Base-by-base conservation (phyloP, 2,888 invertebrate genomes). In the Lamellibrachia columna region DNA sequence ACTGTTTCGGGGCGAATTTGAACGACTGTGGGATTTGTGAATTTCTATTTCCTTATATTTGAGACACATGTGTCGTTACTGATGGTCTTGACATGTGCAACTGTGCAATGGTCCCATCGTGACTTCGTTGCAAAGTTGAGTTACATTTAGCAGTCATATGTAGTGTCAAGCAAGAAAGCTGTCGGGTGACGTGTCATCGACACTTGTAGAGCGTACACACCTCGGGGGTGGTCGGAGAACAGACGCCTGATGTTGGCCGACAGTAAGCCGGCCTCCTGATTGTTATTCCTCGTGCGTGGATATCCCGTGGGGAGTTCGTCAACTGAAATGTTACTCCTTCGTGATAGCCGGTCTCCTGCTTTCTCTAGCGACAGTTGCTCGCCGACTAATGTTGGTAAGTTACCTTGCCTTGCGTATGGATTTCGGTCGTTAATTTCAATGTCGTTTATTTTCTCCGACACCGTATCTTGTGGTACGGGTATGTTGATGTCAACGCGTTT, bases 331-430 rank as follows among this genome's bases (percentile, higher is more conserved):
- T 75, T 75, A 22, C 75, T n/a, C 75, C n/a, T 15, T 75, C 75
- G 22, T 3, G 22, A 75, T 75, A 75, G 75, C 75, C 22, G 75
- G 22, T 75, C n/a, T 75, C n/a, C 75, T 75, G 22, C 75, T 15
- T 75, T 75, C 75, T 75, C 75, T 4, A 75, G 75, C 75, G 22
- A 75, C 75, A 75, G n/a, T 6, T 75, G 15, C 75, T 11, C 22
- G 22, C 11, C 75, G 75, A 75, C 75, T 75, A 15, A 75, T 75
- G 75, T 22, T 75, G 75, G 75, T 75, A 75, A 75, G 22, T 75
- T 15, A 75, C 75, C n/a, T 75, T 75, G 75, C n/a, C 75, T 75
- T 75, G 75, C 75, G 75, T 75, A n/a, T 75, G 75, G 75, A 75
- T 75, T 75, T 75, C 75, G 75, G 22, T 75, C 75, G 75, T 75